A percentile compares a stretch with the other conserved stretches of the same genome.
Evolutionary conservation across 1,140 invertebrate genomes (phyloP).

Genomic region (Pogonomyrmex barbatus): DNA sequence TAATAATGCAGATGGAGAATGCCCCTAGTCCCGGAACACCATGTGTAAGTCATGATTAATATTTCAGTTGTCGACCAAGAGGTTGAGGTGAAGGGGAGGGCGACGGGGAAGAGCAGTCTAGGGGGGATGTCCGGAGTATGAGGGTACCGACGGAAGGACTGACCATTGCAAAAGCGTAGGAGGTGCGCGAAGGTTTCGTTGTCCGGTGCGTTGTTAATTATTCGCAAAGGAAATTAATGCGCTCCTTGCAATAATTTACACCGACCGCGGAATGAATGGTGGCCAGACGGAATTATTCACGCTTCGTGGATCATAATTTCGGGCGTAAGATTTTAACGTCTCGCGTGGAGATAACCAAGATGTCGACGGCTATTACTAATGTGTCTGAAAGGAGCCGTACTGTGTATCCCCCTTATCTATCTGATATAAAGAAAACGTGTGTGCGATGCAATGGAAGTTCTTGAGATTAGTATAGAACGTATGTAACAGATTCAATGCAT

Average conservation of each 20-base stretch:
- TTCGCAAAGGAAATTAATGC: constrained; percentile 83
- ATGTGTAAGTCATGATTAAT: constrained; percentile 83
- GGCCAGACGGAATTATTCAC: constrained; percentile 81
- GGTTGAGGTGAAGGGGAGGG: constrained; percentile 62
- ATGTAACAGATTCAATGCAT: constrained; percentile 7
- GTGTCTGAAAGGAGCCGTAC: neutral
- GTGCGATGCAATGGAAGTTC: neutral
- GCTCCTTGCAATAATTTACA: constrained; percentile 81
- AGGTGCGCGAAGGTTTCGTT: constrained; percentile 75
- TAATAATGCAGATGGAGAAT: constrained; percentile 82
- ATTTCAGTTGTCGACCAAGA: constrained; percentile 80
- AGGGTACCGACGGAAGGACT: constrained; percentile 69
- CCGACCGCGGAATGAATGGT: constrained; percentile 77
- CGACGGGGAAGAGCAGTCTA: neutral
- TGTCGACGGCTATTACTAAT: constrained; percentile 39
- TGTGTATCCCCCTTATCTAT: neutral
- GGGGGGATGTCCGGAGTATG: constrained; percentile 48
- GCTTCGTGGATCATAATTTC: constrained; percentile 70
- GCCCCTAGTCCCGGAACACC: constrained; percentile 75
- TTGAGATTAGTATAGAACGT: neutral
- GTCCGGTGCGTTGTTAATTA: constrained; percentile 81
- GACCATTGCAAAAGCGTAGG: constrained; percentile 75
- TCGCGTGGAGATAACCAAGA: constrained; percentile 35
- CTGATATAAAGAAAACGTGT: neutral
- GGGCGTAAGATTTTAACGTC: constrained; percentile 54